A percentile compares a stretch with the other conserved stretches of the same genome.
Evolutionary conservation across 92 coral and sea anemone genomes (phyloP).

Genomic region (Chrysogorgia sp.): DNA sequence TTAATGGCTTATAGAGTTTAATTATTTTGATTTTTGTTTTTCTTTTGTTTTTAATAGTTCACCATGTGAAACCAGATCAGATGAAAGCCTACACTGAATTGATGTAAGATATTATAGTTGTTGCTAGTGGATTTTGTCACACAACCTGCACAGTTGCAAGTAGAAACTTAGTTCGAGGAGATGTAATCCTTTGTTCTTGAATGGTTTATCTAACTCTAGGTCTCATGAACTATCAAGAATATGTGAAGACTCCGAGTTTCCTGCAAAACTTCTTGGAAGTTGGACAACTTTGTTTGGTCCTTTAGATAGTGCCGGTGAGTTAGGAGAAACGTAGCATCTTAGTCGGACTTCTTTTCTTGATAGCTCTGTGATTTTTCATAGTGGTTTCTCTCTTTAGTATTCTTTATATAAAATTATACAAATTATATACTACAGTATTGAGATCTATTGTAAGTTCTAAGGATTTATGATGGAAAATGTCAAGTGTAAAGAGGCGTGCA

Average conservation of each 20-base stretch:
- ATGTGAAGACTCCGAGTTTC: slow-evolving; percentile 82
- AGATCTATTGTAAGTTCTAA: no score
- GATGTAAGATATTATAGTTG: slow-evolving; percentile 80
- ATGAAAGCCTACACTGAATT: slow-evolving; percentile 81
- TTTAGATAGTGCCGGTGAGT: slow-evolving; percentile 94
- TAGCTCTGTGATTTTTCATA: neutral
- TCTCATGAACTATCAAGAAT: slow-evolving; percentile 67
- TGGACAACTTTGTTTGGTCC: slow-evolving; percentile 98
- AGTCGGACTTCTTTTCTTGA: neutral
- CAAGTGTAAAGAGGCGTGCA: no score
- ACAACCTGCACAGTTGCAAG: no score
- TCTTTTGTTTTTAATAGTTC: slow-evolving; percentile 58
- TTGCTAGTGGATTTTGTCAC: no score
- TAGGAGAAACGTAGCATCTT: neutral
- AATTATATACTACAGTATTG: no score
- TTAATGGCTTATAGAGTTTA: no score
- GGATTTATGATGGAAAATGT: no score
- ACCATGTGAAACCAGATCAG: slow-evolving; percentile 92
- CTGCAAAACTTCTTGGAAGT: slow-evolving; percentile 86
- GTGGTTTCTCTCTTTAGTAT: neutral
- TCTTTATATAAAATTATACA: no score
- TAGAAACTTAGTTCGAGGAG: neutral
- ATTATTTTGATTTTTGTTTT: neutral
- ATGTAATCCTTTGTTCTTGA: neutral
- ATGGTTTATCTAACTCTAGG: neutral